Evolutionary conservation across 2,888 invertebrate species (phyloP).

Genomic region (Argyresthia goedartella): DNA sequence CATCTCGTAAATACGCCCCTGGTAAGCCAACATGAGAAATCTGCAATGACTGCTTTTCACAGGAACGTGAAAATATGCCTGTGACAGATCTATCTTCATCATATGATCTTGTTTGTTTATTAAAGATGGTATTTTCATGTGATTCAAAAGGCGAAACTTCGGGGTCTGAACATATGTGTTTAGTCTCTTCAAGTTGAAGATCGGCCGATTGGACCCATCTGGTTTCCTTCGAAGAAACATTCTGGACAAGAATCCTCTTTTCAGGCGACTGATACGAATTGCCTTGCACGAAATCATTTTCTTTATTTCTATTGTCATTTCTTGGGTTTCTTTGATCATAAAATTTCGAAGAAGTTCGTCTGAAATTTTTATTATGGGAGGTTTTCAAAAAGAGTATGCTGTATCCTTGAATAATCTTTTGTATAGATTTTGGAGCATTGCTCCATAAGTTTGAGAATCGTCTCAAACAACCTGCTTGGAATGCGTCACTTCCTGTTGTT

Average conservation of each 20-base stretch:
- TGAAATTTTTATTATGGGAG: not conserved
- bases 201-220: not conserved
- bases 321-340: not conserved
- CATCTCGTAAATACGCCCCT: constrained; percentile 10
- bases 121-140: constrained; percentile 10
- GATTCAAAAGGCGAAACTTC: constrained; percentile 10
- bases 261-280: not conserved
- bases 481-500: too few species aligned
- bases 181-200: not conserved
- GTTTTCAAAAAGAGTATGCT: constrained; percentile 8
- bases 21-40: constrained; percentile 10
- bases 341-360: not conserved
- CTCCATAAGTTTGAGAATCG: constrained; percentile 2
- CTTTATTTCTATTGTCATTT: not conserved
- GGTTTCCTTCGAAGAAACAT: not conserved
- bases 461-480: not conserved
- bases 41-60: not conserved
- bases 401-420: constrained; percentile 7
- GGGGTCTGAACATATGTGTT: constrained; percentile 7
- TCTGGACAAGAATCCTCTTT: not conserved
- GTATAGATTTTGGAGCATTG: constrained; percentile 4
- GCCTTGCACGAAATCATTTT: not conserved
- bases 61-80: constrained; percentile 12
- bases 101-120: constrained; percentile 10
- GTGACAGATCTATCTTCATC: constrained; percentile 10